Evolutionary conservation across 2,113 vertebrate genomes (phyloP).

Genomic region (Pteruthius melanotis): DNA sequence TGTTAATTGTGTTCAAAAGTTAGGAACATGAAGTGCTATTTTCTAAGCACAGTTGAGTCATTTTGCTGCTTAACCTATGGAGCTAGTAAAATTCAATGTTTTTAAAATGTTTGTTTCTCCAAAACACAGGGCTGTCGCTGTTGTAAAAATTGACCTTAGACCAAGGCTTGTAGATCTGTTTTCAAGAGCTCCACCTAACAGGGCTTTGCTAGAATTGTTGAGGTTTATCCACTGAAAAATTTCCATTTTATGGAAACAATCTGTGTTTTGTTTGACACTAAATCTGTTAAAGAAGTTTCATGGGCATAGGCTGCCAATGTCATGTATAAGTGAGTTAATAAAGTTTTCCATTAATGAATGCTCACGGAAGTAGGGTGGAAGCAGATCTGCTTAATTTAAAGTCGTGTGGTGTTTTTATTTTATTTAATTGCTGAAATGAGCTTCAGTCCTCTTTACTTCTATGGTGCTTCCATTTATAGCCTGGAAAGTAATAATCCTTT

Average conservation of each 20-base stretch:
- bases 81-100: not conserved
- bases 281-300: not conserved
- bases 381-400: not conserved
- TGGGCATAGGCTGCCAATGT: not conserved
- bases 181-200: not conserved
- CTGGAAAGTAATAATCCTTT: not conserved
- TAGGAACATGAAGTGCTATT: not conserved
- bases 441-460: not conserved
- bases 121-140: not conserved
- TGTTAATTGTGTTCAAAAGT: not conserved
- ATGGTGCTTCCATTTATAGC: not conserved
- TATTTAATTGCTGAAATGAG: not conserved
- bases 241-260: not conserved
- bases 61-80: not conserved
- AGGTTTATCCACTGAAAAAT: not conserved
- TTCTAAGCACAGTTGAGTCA: not conserved
- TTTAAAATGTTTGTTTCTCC: not conserved
- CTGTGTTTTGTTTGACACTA: not conserved
- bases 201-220: not conserved
- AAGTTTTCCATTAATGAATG: not conserved
- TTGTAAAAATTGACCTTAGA: not conserved
- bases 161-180: accelerated
- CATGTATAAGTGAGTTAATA: not conserved
- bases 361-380: accelerated
- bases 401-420: not conserved